These are phyloP conservation scores for Epinephelus malabaricus DNA, from an alignment of 2,797 vertebrate species.

Conservation along the genomic window DNA sequence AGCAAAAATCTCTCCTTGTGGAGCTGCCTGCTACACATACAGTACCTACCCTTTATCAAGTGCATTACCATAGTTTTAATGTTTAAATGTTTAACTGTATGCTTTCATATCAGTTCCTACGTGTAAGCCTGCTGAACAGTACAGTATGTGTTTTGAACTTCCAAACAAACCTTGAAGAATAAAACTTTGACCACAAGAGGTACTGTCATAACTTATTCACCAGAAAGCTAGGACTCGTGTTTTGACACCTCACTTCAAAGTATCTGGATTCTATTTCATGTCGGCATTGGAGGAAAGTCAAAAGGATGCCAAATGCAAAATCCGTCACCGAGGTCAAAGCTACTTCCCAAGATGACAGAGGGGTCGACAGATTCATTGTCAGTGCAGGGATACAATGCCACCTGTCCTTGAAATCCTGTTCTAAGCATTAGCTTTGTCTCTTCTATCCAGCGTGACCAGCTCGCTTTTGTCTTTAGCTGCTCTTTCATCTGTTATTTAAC, in stretches of 20 bases:
- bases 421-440: slow-evolving; percentile 75
- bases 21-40: background rate
- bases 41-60: background rate
- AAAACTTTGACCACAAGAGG: slow-evolving; percentile 71
- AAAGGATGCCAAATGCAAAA: slow-evolving; percentile 82
- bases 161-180: slow-evolving; percentile 70
- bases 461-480: slow-evolving; percentile 70
- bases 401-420: slow-evolving; percentile 80
- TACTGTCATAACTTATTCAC: slow-evolving; percentile 79
- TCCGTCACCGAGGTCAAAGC: slow-evolving; percentile 76
- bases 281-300: slow-evolving; percentile 78
- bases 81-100: background rate
- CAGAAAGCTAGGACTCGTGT: slow-evolving; percentile 71
- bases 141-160: slow-evolving; percentile 49
- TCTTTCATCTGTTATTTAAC: slow-evolving; percentile 83
- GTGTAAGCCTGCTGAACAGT: background rate
- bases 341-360: slow-evolving; percentile 72
- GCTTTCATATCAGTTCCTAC: background rate
- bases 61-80: background rate
- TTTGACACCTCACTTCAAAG: slow-evolving; percentile 83
- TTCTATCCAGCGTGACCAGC: slow-evolving; percentile 73
- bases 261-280: slow-evolving; percentile 81
- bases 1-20: background rate
- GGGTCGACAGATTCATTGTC: slow-evolving; percentile 71
- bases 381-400: slow-evolving; percentile 61